phyloP scores from a whole-genome alignment of 1,140 invertebrate genomes.

The Tetraneura akinire region DNA sequence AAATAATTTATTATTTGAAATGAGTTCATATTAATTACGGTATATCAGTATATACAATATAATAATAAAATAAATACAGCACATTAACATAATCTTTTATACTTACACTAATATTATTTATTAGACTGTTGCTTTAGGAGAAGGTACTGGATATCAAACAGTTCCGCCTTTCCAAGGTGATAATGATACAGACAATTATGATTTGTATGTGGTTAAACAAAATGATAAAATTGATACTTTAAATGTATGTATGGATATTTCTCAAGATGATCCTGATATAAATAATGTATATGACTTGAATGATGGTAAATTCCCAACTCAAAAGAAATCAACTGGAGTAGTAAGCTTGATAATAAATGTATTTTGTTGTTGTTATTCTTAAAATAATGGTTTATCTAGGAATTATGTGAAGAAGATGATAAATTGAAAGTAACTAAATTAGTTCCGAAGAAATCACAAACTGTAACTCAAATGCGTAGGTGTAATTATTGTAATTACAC shows the following conservation, averaged over 20 bases:
- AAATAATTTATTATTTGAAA: too few species aligned
- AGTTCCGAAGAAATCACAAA: conserved; percentile 71
- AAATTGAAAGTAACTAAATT: conserved; percentile 71
- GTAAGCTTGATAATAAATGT: not conserved
- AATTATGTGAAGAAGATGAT: conserved; percentile 72
- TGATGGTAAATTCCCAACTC: conserved; percentile 64
- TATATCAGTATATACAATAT: too few species aligned
- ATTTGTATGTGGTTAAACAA: conserved; percentile 81
- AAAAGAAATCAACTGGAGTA: conserved; percentile 52
- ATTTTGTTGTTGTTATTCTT: not conserved
- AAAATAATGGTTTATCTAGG: conserved; percentile 56
- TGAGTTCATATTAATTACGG: too few species aligned
- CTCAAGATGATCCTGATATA: conserved; percentile 64
- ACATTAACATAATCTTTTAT: too few species aligned
- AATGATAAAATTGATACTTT: conserved; percentile 62
- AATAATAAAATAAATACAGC: too few species aligned
- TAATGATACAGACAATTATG: conserved; percentile 82
- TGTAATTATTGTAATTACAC: conserved; percentile 91
- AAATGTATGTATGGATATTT: conserved; percentile 59
- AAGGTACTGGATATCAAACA: conserved; percentile 75
- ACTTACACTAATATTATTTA: too few species aligned
- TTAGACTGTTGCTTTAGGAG: conserved; percentile 41
- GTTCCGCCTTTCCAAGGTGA: conserved; percentile 82
- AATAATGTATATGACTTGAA: conserved; percentile 69
- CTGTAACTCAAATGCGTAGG: conserved; percentile 72